Evolutionary conservation across 2,888 invertebrate species (phyloP).

Genomic region (Leptopilina syphax): DNA sequence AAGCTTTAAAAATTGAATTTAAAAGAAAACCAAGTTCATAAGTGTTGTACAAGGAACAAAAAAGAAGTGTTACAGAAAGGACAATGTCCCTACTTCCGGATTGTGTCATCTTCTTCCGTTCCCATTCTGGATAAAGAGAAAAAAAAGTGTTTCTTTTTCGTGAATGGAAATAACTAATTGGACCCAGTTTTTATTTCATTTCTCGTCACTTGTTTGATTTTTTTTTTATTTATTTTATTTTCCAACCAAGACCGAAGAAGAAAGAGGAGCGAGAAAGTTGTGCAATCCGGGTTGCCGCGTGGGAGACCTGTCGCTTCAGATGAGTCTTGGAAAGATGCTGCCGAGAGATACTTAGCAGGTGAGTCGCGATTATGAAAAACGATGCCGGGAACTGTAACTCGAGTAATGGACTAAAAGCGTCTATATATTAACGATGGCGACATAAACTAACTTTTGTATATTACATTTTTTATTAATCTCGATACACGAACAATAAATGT

Average conservation of each 20-base stretch:
- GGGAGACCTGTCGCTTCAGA: constrained; percentile 41
- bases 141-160: constrained; percentile 8
- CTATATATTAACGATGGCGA: neutral
- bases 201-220: neutral
- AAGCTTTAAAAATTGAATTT: neutral
- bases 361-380: constrained; percentile 36
- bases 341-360: constrained; percentile 18
- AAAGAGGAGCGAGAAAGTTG: constrained; percentile 16
- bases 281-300: constrained; percentile 37
- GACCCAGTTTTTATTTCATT: neutral
- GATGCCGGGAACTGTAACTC: constrained; percentile 26
- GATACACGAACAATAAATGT: neutral
- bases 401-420: neutral
- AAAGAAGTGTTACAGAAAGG: neutral
- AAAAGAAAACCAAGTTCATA: neutral
- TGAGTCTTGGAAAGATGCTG: constrained; percentile 18
- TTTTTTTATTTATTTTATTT: neutral
- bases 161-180: constrained; percentile 21
- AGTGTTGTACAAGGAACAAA: too few species aligned
- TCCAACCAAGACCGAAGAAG: neutral
- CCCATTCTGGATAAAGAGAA: constrained; percentile 9
- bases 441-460: neutral
- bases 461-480: constrained; percentile 28
- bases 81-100: constrained; percentile 23
- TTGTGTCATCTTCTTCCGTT: constrained; percentile 35